phyloP scores from a whole-genome alignment of 2,113 vertebrate genomes.

The Pagrus major region DNA sequence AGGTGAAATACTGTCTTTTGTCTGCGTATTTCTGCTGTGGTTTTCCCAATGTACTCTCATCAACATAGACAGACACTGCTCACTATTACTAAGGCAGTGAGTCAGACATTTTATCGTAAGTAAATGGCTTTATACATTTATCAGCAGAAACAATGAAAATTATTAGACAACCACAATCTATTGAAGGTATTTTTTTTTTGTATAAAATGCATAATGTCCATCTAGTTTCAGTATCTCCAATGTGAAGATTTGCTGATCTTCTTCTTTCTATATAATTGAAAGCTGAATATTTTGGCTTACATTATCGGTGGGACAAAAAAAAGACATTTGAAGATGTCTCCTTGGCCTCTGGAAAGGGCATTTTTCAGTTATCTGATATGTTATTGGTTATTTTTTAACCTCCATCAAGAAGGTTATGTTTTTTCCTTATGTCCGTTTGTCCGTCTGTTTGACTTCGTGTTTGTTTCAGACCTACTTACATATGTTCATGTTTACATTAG shows the following conservation, averaged over 20 bases:
- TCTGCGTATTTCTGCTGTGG: constrained; percentile 32
- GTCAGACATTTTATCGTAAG: neutral
- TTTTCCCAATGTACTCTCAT: neutral
- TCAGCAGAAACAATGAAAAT: neutral
- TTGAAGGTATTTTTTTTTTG: neutral
- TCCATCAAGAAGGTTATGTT: no score
- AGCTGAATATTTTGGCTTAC: neutral
- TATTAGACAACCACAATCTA: neutral
- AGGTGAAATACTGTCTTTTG: constrained; percentile 50
- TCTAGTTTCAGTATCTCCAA: neutral
- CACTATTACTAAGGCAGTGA: neutral
- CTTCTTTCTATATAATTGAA: neutral
- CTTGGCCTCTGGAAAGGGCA: no score
- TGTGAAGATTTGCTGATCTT: neutral
- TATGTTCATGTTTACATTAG: no score
- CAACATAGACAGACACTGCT: neutral
- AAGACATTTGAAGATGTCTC: no score
- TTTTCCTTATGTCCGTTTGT: no score
- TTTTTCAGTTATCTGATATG: neutral
- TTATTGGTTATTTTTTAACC: no score
- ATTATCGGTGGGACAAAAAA: neutral
- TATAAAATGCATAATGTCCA: no score
- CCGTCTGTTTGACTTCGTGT: no score
- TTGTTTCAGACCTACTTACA: neutral
- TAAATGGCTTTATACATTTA: neutral